These are phyloP conservation scores for Cirrhinus mrigala DNA, from an alignment of 2,797 vertebrate species.

Conservation along the genomic window DNA sequence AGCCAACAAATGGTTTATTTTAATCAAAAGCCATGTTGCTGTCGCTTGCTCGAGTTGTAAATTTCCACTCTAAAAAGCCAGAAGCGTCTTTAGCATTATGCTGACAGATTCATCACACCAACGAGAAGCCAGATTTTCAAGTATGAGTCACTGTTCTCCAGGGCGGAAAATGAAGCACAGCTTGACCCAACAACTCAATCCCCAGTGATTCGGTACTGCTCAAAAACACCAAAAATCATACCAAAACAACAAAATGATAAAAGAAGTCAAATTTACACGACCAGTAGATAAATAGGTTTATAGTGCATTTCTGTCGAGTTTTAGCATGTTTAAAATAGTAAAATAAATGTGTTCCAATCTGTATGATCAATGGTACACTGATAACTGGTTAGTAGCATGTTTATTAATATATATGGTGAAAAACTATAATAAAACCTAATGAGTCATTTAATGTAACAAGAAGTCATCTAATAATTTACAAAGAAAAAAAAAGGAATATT, in stretches of 20 bases:
- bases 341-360: neutral
- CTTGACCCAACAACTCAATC: neutral
- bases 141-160: slow-evolving; percentile 13
- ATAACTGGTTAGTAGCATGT: too few relatives aligned
- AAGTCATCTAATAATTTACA: too few relatives aligned
- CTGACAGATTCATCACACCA: neutral
- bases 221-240: neutral
- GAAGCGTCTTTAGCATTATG: neutral
- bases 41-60: neutral
- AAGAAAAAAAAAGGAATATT: too few relatives aligned
- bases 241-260: neutral
- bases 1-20: neutral
- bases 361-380: too few relatives aligned
- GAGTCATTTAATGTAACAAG: too few relatives aligned
- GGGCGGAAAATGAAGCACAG: neutral
- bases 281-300: neutral
- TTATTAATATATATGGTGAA: too few relatives aligned
- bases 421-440: too few relatives aligned
- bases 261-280: neutral
- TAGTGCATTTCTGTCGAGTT: neutral
- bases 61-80: neutral
- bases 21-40: neutral
- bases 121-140: slow-evolving; percentile 16
- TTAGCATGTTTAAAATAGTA: neutral
- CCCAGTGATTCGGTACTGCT: neutral